Base-by-base conservation (phyloP, 2,888 invertebrate genomes). In the Ornithoptera alexandrae region DNA sequence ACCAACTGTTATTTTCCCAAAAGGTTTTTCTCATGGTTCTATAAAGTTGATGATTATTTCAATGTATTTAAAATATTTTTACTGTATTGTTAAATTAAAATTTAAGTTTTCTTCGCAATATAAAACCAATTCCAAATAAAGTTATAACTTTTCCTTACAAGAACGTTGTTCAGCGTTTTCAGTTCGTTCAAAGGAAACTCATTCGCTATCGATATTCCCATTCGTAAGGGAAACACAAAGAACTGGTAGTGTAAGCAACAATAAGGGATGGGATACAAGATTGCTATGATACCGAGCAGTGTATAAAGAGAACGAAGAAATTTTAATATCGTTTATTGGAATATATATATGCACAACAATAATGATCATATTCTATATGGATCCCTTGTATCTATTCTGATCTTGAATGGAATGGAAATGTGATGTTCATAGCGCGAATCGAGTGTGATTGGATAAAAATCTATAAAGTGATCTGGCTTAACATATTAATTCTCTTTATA, bases 261-360 rank as follows among this genome's bases (percentile, higher is more conserved):
- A 59, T 64, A 68, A 50, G 12, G 59, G 50, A 30, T 53, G 12
- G 59, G 50, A 30, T 53, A 68, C 22, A 36, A 53, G 36, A 64
- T 68, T 64, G 50, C 36, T 60, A 53, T 59, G 59, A 60, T 68
- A 59, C 30, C n/a, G 57, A n/a, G 58, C 62, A 62, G 62, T 62
- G 46, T 58, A 67, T 56, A 53, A 30, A 50, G 30, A 15, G 42
- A 15, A 15, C 57, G 15, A 6, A 57, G 57, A 68, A 50, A 62
- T 42, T 68, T 59, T 64, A 68, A 68, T 68, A 68, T 68, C 68
- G 30, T 53, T 36, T n/a, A 63, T 58, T 68, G 50, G 50, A 56
- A 62, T 36, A 57, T 50, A 18, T 46, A 46, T 42, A 46, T 24
- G 39, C 57, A 62, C 58, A 30, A 58, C 36, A 53, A 22, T 50